Evolutionary conservation across 2,888 invertebrate genomes (phyloP).

Genomic region (Asteroscopus sphinx): DNA sequence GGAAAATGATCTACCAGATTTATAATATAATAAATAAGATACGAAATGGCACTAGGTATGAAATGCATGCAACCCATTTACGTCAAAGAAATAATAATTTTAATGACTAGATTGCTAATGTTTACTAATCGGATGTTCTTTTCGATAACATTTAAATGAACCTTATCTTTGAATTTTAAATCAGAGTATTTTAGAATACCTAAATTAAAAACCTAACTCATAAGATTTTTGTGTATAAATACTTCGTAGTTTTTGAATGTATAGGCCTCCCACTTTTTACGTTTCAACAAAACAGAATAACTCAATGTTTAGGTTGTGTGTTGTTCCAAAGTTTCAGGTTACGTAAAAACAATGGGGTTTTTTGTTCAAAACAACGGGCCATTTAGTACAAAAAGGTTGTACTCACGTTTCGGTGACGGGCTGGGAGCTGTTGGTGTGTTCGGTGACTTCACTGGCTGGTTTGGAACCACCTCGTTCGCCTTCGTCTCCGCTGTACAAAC

Average conservation of each 20-base stretch:
- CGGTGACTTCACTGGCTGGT: conserved; percentile 74
- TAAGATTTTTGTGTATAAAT: background rate
- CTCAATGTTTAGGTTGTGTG: conserved; percentile 41
- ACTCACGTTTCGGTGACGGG: conserved; percentile 79
- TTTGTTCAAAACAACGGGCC: conserved; percentile 61
- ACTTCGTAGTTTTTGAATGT: background rate
- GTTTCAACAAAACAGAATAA: conserved; percentile 41
- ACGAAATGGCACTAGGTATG: conserved; percentile 10
- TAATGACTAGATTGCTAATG: conserved; percentile 1
- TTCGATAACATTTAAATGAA: conserved; percentile 10
- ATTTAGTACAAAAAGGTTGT: conserved; percentile 56
- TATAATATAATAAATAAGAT: conserved; percentile 24
- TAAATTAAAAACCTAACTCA: background rate
- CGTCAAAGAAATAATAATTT: conserved; percentile 18
- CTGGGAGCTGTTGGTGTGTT: conserved; percentile 65
- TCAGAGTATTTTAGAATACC: background rate
- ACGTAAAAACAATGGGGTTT: conserved; percentile 61
- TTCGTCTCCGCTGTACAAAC: conserved; percentile 69
- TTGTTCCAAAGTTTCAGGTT: conserved; percentile 60
- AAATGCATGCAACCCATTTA: conserved; percentile 8
- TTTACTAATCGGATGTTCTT: background rate
- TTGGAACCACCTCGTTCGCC: conserved; percentile 68
- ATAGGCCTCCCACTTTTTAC: conserved; percentile 29
- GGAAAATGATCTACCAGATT: conserved; percentile 6
- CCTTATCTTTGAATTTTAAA: background rate